Evolutionary conservation across 2,113 vertebrate genomes (phyloP).

Genomic region (Tachysurus vachellii): DNA sequence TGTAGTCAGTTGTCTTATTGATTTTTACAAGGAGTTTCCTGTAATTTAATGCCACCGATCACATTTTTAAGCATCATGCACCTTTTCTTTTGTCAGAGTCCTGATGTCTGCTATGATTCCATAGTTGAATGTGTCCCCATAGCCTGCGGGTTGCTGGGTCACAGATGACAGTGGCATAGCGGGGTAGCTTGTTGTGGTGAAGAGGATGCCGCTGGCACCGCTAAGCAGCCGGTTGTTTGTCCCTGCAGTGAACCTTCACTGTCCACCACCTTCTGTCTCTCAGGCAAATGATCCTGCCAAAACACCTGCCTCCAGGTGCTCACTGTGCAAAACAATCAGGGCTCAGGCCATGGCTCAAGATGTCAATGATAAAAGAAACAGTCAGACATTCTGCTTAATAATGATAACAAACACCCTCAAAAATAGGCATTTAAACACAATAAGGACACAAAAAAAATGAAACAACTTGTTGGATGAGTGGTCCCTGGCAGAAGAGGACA

Average conservation of each 20-base stretch:
- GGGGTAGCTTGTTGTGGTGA: conserved; percentile 20
- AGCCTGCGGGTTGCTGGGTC: not conserved
- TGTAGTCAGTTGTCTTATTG: not conserved
- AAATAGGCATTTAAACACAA: not conserved
- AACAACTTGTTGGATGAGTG: not conserved
- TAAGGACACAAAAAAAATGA: not conserved
- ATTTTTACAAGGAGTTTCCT: not conserved
- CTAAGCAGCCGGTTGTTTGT: conserved; percentile 33
- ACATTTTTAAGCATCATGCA: conserved; percentile 1
- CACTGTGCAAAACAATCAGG: conserved; percentile 37
- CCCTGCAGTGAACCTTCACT: conserved; percentile 32
- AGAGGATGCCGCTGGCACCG: conserved; percentile 21
- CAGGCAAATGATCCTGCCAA: conserved; percentile 30
- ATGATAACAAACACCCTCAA: conserved; percentile 24
- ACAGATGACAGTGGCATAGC: conserved; percentile 17
- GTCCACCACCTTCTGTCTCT: conserved; percentile 17
- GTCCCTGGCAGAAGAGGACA: not conserved
- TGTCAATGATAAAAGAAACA: conserved; percentile 36
- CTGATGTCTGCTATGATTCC: conserved; percentile 15
- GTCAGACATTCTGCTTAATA: conserved; percentile 1
- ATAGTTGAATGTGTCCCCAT: not conserved
- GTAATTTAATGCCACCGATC: not conserved
- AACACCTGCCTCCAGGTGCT: conserved; percentile 55
- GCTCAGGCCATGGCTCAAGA: conserved; percentile 23
- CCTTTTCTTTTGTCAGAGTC: not conserved